phyloP scores from a whole-genome alignment of 2,888 invertebrate genomes.

The Peribatodes rhomboidaria region DNA sequence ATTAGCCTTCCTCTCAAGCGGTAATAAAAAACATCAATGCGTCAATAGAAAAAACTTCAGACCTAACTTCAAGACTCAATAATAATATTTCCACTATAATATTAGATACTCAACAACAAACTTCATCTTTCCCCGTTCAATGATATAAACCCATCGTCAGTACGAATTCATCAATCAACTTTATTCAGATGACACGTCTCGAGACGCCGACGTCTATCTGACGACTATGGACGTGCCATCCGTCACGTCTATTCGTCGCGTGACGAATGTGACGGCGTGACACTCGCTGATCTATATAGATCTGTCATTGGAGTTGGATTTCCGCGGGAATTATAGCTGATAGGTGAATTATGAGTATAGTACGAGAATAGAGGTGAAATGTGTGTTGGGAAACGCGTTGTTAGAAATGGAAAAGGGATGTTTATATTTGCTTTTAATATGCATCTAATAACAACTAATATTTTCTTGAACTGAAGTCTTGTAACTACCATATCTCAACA shows the following conservation, averaged over 20 bases:
- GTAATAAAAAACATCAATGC: too few species aligned
- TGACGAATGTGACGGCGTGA: slow-evolving; percentile 52
- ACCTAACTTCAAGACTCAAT: slow-evolving; percentile 26
- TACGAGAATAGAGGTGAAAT: slow-evolving; percentile 13
- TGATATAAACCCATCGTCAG: slow-evolving; percentile 42
- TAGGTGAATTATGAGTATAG: slow-evolving; percentile 40
- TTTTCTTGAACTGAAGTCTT: too few species aligned
- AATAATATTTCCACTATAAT: too few species aligned
- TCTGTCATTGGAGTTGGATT: slow-evolving; percentile 47
- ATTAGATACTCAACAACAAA: slow-evolving; percentile 14
- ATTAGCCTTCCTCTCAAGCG: not conserved
- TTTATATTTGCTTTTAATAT: not conserved
- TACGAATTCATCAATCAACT: slow-evolving; percentile 34
- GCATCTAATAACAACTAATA: too few species aligned
- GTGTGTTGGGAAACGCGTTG: not conserved
- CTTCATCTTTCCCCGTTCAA: slow-evolving; percentile 39
- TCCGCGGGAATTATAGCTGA: slow-evolving; percentile 44
- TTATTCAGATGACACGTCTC: slow-evolving; percentile 33
- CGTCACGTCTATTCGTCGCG: slow-evolving; percentile 44
- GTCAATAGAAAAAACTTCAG: not conserved
- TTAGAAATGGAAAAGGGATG: not conserved
- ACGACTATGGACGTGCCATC: slow-evolving; percentile 36
- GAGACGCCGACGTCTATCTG: slow-evolving; percentile 27
- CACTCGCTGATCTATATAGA: slow-evolving; percentile 49
- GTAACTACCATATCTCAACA: too few species aligned